Base-by-base conservation (phyloP, 2,888 invertebrate species). In the Pachliopta kotzebuea region DNA sequence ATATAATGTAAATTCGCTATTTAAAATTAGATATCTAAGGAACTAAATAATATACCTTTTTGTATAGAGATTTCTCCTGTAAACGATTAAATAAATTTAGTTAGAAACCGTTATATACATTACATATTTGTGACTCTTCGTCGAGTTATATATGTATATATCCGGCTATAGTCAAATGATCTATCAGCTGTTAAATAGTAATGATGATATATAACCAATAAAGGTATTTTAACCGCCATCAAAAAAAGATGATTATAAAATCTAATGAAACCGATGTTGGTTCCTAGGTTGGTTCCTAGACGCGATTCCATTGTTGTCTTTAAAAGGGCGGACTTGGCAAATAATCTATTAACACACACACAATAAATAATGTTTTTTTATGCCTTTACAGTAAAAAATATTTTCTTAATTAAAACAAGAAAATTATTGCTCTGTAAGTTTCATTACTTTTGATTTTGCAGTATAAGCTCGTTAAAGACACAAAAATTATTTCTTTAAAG, bases 301-400 rank as follows among this genome's bases (percentile, higher is more conserved):
- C 6, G 26, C 6, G 6, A 26, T 26, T 3, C 4, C 26, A 6
- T 3, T 26, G 26, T 26, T 26, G 26, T 6, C 26, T 4, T 26
- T 26, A 26, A 26, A n/a, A 26, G 26, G 6, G 3, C 6, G 26
- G 26, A 26, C 26, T 26, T 6, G 26, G 6, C 26, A 26, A 3
- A 26, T 26, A 26, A 6, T 6, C 4, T 26, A 26, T 26, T 26
- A 26, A 26, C 26, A 26, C 26, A 3, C 3, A 26, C 26, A 24
- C 54, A 60, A 42, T 54, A 26, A 18, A 45, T 53, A 42, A 60
- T 54, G 24, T 42, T 60, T 60, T 20, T 45, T 60, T 42, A 54
- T 60, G 29, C 23, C 21, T 14, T n/a, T 52, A 37, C n/a, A 14
- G 37, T 7, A 8, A 21, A 4, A 8, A 29, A 18, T 29, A n/a